These are phyloP conservation scores for Pedionomus torquatus DNA, from an alignment of 2,113 vertebrate genomes.

Conservation along the genomic window DNA sequence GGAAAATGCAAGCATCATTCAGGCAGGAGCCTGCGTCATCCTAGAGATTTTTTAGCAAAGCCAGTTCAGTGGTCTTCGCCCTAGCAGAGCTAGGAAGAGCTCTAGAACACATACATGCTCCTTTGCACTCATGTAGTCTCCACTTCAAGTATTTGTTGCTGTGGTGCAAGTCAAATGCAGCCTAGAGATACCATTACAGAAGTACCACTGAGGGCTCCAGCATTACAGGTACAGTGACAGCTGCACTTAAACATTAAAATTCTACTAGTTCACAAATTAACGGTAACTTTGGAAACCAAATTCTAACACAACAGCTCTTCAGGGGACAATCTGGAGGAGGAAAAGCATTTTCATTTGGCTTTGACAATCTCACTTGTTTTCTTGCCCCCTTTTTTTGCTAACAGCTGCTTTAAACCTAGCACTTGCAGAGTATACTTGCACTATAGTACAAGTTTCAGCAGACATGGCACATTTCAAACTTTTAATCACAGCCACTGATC, in stretches of 20 bases:
- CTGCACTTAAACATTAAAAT: not conserved
- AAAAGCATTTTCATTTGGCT: constrained; percentile 33
- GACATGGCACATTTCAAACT: not conserved
- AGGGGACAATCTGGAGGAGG: not conserved
- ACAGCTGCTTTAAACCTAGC: not conserved
- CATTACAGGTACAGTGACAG: not conserved
- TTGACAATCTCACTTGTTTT: not conserved
- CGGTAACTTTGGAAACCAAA: not conserved
- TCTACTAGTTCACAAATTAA: not conserved
- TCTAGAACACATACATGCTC: not conserved
- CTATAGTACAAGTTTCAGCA: not conserved
- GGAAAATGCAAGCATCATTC: not conserved
- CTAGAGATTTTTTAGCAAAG: not conserved
- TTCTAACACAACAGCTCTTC: not conserved
- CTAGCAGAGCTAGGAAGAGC: not conserved
- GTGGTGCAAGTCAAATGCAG: not conserved
- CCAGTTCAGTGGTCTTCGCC: not conserved
- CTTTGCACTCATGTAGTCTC: not conserved
- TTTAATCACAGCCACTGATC: not conserved
- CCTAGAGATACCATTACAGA: not conserved
- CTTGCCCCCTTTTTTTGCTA: not conserved
- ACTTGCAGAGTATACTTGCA: not conserved
- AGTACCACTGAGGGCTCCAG: not conserved
- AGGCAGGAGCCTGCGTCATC: not conserved
- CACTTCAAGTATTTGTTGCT: not conserved